Conservation (phyloP, 2,113 vertebrate species). For the Ceratotherium simum region DNA sequence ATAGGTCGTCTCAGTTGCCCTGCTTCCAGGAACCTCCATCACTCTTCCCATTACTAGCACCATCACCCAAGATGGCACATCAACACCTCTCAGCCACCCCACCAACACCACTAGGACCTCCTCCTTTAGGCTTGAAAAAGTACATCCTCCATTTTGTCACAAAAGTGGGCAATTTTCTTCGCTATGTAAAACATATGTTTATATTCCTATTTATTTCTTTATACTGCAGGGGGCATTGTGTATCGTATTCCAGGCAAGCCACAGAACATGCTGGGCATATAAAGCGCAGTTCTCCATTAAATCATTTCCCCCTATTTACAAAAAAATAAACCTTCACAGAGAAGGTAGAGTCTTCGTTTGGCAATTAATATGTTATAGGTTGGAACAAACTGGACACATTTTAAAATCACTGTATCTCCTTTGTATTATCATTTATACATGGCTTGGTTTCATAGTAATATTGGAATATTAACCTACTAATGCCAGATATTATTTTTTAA, state of each 20-base stretch:
- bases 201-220: not conserved
- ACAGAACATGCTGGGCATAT: not conserved
- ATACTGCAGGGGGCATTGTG: not conserved
- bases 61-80: too few species aligned
- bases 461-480: not conserved
- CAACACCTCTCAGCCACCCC: too few species aligned
- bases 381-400: not conserved
- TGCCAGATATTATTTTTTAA: not conserved
- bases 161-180: not conserved
- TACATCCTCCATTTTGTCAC: not conserved
- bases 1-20: rapidly evolving
- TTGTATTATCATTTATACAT: not conserved
- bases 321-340: not conserved
- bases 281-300: not conserved
- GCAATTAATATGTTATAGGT: not conserved
- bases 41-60: too few species aligned
- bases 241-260: not conserved
- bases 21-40: not conserved
- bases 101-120: not conserved
- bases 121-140: not conserved
- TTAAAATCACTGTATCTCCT: not conserved
- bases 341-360: not conserved
- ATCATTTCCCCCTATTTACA: not conserved
- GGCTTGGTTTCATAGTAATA: not conserved
- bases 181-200: not conserved